These are phyloP conservation scores for Pantherophis alleghaniensis DNA, from an alignment of 2,797 vertebrate genomes.

Conservation along the genomic window DNA sequence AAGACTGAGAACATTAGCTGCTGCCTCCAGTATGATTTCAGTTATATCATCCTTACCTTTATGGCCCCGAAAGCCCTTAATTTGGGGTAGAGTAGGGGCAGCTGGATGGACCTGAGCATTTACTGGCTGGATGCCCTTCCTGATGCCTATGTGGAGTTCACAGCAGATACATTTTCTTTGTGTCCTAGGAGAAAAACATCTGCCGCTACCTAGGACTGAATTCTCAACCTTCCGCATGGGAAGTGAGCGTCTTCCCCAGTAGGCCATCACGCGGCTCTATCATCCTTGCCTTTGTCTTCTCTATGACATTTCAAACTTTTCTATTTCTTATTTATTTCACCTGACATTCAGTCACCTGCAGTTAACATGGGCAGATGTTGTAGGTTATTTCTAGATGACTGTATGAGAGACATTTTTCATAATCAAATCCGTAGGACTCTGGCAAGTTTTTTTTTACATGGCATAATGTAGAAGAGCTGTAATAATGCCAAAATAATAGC, in stretches of 20 bases:
- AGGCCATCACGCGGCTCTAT: too few relatives aligned
- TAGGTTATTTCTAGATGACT: not conserved
- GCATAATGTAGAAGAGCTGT: slow-evolving; percentile 48
- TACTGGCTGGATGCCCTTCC: too few relatives aligned
- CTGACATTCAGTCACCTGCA: not conserved
- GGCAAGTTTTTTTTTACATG: slow-evolving; percentile 31
- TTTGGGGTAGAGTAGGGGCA: too few relatives aligned
- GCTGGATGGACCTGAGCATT: too few relatives aligned
- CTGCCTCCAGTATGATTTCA: not conserved
- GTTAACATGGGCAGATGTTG: not conserved
- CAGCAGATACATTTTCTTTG: not conserved
- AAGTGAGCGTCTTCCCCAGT: too few relatives aligned
- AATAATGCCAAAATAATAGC: not conserved
- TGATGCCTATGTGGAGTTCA: not conserved
- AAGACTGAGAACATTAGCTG: not conserved
- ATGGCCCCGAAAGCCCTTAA: too few relatives aligned
- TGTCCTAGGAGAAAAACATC: too few relatives aligned
- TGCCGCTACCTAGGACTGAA: too few relatives aligned
- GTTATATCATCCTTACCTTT: not conserved
- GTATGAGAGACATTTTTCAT: fast-evolving
- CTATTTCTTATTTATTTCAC: not conserved
- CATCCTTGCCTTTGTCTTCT: not conserved
- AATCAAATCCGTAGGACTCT: slow-evolving; percentile 16
- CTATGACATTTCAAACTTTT: not conserved
- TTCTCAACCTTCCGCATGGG: too few relatives aligned